These are phyloP conservation scores for Xiphorhynchus erythropygius DNA, from an alignment of 2,797 vertebrate species.

Conservation along the genomic window DNA sequence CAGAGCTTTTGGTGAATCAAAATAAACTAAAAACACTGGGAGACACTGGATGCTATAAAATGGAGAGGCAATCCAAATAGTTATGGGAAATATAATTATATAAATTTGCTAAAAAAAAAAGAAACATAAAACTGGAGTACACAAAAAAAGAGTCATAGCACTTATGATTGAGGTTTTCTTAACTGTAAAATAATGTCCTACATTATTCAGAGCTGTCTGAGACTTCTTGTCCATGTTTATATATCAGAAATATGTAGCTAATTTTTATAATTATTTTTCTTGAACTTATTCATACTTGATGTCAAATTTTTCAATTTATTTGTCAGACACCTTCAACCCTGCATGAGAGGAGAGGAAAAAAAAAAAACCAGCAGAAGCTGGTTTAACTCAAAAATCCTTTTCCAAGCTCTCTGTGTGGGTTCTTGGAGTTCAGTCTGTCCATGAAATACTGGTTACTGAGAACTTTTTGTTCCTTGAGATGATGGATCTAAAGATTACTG, in stretches of 20 bases:
- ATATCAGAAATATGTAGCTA: neutral
- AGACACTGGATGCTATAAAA: neutral
- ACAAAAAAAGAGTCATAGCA: neutral
- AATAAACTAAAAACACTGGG: neutral
- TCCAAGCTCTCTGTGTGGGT: neutral
- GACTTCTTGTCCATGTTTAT: neutral
- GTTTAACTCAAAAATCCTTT: neutral
- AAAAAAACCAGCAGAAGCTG: neutral
- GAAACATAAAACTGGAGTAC: neutral
- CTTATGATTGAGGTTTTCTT: neutral
- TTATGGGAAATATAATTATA: neutral
- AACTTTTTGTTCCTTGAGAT: neutral
- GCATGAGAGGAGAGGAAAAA: neutral
- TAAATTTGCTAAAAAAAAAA: neutral
- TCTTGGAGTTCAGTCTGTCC: neutral
- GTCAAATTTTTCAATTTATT: neutral
- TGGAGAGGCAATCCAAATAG: neutral
- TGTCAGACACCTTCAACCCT: neutral
- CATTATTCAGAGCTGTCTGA: neutral
- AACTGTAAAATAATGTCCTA: neutral
- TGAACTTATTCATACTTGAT: neutral
- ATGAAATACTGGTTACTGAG: neutral
- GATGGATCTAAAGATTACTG: neutral
- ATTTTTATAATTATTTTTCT: neutral
- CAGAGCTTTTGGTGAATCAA: neutral